phyloP scores from a whole-genome alignment of 1,140 invertebrate genomes.

The Cydia splendana region DNA sequence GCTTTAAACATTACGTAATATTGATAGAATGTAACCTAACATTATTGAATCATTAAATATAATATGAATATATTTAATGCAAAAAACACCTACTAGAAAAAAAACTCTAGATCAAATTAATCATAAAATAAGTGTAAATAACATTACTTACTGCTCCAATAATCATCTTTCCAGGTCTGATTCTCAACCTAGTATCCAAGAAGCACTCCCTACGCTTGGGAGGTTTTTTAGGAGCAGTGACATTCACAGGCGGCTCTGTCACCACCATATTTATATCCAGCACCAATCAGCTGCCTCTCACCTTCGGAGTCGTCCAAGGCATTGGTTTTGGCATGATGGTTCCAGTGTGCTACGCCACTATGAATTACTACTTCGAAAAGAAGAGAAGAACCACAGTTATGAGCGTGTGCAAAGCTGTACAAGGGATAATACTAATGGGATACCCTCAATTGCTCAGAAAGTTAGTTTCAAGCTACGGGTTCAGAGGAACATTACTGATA shows the following conservation, averaged over 20 bases:
- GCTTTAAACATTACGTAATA: too few species aligned
- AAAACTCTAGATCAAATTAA: too few species aligned
- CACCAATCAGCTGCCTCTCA: conserved; percentile 77
- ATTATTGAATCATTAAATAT: too few species aligned
- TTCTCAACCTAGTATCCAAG: conserved; percentile 80
- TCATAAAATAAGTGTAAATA: too few species aligned
- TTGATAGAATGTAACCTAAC: too few species aligned
- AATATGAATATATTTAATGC: too few species aligned
- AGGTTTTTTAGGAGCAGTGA: conserved; percentile 76
- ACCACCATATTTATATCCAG: conserved; percentile 77
- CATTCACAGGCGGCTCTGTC: conserved; percentile 78
- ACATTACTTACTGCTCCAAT: background rate
- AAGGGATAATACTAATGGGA: conserved; percentile 80
- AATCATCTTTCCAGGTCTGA: conserved; percentile 73
- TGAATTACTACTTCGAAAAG: conserved; percentile 82
- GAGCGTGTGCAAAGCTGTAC: conserved; percentile 81
- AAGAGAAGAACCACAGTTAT: conserved; percentile 82
- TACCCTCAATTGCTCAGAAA: conserved; percentile 80
- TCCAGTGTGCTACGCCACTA: conserved; percentile 80
- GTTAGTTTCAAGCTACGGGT: conserved; percentile 81
- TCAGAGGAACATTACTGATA: conserved; percentile 82
- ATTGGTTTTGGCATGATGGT: conserved; percentile 81
- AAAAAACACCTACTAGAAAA: too few species aligned
- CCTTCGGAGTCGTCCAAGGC: conserved; percentile 82
- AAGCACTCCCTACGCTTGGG: conserved; percentile 74